phyloP scores from a whole-genome alignment of 2,797 vertebrate species.

The Syngnathus rostellatus region DNA sequence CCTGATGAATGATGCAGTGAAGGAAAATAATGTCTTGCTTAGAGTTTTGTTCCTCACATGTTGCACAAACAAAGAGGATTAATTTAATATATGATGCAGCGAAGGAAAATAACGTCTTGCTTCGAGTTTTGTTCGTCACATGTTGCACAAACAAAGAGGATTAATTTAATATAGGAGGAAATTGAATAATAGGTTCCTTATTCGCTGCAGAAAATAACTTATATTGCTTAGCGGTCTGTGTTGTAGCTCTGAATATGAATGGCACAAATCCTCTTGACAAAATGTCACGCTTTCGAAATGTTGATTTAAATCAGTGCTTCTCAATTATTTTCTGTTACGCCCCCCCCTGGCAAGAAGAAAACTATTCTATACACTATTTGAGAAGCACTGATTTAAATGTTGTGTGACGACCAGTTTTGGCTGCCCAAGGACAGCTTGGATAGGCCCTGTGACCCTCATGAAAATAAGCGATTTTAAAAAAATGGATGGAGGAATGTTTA shows the following conservation, averaged over 20 bases:
- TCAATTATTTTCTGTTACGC: no score
- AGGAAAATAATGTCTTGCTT: no score
- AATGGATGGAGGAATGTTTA: neutral
- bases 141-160: slow-evolving; percentile 54
- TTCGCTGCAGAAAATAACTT: slow-evolving; percentile 32
- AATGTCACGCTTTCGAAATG: neutral
- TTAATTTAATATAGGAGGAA: slow-evolving; percentile 57
- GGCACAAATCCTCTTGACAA: neutral
- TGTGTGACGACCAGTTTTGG: neutral
- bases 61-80: slow-evolving; percentile 57
- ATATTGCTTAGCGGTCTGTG: neutral
- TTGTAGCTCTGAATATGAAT: neutral
- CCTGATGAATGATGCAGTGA: no score
- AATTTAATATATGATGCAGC: slow-evolving; percentile 42
- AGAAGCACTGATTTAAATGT: no score
- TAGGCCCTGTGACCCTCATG: no score
- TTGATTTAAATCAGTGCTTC: neutral
- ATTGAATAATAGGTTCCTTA: slow-evolving; percentile 50
- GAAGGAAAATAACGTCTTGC: neutral
- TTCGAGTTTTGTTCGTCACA: slow-evolving; percentile 43
- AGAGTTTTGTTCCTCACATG: slow-evolving; percentile 14
- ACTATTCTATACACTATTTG: no score
- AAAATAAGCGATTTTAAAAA: no score
- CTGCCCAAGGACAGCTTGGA: no score
- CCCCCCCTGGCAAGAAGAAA: no score